Evolutionary conservation across 2,888 invertebrate genomes (phyloP).

Genomic region (Trachelus tabidus): DNA sequence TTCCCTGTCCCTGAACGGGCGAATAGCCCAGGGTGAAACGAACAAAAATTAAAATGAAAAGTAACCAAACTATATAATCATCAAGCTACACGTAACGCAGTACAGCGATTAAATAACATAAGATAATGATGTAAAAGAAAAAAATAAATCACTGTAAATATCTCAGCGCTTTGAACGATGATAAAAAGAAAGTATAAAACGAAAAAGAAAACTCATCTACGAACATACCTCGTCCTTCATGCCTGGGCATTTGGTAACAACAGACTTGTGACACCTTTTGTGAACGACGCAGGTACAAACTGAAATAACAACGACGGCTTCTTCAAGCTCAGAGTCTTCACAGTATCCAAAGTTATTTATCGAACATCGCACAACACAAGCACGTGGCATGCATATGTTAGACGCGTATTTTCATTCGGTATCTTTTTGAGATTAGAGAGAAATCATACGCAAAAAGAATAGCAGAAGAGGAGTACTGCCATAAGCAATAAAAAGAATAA

Average conservation of each 20-base stretch:
- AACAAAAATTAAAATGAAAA: constrained; percentile 16
- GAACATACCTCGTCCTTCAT: constrained; percentile 86
- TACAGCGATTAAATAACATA: neutral
- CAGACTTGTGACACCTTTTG: constrained; percentile 96
- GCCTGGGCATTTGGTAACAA: constrained; percentile 98
- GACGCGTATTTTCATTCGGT: constrained; percentile 23
- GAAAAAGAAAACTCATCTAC: constrained; percentile 16
- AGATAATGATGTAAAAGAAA: neutral
- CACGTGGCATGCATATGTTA: constrained; percentile 44
- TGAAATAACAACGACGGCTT: constrained; percentile 66
- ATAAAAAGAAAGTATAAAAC: constrained; percentile 7
- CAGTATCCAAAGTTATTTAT: neutral
- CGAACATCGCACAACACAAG: constrained; percentile 40
- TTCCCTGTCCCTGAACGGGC: constrained; percentile 37
- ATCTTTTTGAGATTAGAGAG: neutral
- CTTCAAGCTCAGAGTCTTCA: neutral
- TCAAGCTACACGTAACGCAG: neutral
- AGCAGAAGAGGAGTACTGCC: neutral
- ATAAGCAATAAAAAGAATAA: neutral
- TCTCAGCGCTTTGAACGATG: neutral
- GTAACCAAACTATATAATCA: constrained; percentile 9
- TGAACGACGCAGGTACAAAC: constrained; percentile 99
- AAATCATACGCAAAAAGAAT: neutral
- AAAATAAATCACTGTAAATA: neutral
- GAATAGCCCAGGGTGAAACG: constrained; percentile 17